These are phyloP conservation scores for Calephelis perditalis DNA, from an alignment of 2,888 invertebrate species.

Conservation along the genomic window DNA sequence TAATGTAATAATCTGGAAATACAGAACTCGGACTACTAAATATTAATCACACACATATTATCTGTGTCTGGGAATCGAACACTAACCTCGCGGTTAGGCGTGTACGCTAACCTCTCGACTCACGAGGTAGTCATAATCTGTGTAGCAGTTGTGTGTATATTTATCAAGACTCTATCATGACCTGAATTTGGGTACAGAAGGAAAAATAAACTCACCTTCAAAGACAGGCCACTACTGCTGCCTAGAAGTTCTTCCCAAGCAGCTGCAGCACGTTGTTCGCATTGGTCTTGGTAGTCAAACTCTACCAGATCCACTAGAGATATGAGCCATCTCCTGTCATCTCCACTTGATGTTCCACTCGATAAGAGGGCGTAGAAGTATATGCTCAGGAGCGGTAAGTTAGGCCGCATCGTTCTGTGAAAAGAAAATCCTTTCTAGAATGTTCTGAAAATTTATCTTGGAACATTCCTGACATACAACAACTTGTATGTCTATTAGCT, in stretches of 20 bases:
- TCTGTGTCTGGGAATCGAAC: no score
- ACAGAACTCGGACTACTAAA: no score
- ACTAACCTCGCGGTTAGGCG: no score
- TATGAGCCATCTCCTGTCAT: slow-evolving; percentile 55
- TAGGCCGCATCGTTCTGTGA: slow-evolving; percentile 56
- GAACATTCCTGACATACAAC: no score
- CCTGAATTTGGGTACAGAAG: not conserved
- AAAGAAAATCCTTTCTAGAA: slow-evolving; percentile 17
- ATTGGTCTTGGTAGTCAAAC: slow-evolving; percentile 67
- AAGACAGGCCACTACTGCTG: slow-evolving; percentile 46
- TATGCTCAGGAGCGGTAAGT: slow-evolving; percentile 43
- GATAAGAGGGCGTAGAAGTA: slow-evolving; percentile 53
- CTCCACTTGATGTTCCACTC: slow-evolving; percentile 55
- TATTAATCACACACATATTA: no score
- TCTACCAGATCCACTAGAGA: slow-evolving; percentile 65
- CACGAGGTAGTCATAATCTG: no score
- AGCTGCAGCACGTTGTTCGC: slow-evolving; percentile 56
- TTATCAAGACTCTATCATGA: no score
- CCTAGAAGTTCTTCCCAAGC: slow-evolving; percentile 62
- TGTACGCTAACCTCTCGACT: no score
- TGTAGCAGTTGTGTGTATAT: no score
- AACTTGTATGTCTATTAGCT: no score
- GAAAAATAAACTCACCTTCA: slow-evolving; percentile 42
- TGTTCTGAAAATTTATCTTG: not conserved
- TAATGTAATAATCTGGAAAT: no score